Percentiles rank a stretch among this genome's conserved stretches.
phyloP scores from a whole-genome alignment of 2,888 invertebrate genomes.

The Alviniconcha strummeri region DNA sequence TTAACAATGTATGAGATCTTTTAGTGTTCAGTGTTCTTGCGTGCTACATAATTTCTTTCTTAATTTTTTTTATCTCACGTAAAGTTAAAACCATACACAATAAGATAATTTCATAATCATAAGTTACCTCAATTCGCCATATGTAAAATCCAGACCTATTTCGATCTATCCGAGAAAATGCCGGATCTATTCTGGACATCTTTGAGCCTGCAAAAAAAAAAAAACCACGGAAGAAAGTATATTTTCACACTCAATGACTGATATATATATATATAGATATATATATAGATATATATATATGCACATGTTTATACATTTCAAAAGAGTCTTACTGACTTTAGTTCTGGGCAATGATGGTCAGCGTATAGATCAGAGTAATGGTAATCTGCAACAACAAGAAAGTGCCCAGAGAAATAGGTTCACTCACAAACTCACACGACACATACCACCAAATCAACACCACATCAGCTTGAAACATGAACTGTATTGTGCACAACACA shows the following conservation, averaged over 20 bases:
- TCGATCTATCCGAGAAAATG: slow-evolving; percentile 87
- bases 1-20: too few relatives aligned
- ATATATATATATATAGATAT: too few relatives aligned
- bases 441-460: too few relatives aligned
- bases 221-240: not conserved
- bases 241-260: not conserved
- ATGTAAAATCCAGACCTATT: slow-evolving; percentile 87
- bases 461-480: too few relatives aligned
- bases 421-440: too few relatives aligned
- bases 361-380: not conserved
- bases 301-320: not conserved
- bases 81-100: not conserved
- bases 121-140: slow-evolving; percentile 89
- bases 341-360: not conserved
- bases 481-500: too few relatives aligned
- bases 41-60: too few relatives aligned
- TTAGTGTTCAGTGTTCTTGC: too few relatives aligned
- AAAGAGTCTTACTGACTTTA: not conserved
- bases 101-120: not conserved
- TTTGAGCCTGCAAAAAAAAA: slow-evolving; percentile 26
- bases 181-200: slow-evolving; percentile 74
- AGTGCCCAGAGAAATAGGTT: too few relatives aligned
- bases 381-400: not conserved
- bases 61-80: too few relatives aligned
- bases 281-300: too few relatives aligned